Evolutionary conservation across 1,140 invertebrate genomes (phyloP).

Genomic region (Drosophila funebris): DNA sequence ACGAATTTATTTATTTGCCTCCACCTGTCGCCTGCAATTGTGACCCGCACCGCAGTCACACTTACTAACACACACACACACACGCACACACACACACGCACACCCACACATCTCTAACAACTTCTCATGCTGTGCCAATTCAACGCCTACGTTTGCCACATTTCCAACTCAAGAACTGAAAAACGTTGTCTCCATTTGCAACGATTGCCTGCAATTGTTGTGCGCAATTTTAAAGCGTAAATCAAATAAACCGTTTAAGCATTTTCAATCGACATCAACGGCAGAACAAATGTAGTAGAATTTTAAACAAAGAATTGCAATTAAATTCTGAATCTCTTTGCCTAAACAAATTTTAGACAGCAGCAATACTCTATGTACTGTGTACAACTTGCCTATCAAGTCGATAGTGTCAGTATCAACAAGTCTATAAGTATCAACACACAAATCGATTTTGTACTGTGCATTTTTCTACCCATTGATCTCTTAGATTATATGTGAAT

Average conservation of each 20-base stretch:
- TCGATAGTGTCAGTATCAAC: too few relatives aligned
- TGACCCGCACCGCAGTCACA: conserved; percentile 10
- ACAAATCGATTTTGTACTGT: too few relatives aligned
- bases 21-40: conserved; percentile 45
- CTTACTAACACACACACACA: not conserved
- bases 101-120: not conserved
- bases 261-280: too few relatives aligned
- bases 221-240: not conserved
- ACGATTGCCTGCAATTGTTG: not conserved
- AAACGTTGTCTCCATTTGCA: not conserved
- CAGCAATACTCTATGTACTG: too few relatives aligned
- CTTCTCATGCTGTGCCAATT: not conserved
- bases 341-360: too few relatives aligned
- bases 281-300: too few relatives aligned
- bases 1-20: conserved; percentile 46
- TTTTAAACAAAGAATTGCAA: too few relatives aligned
- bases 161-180: not conserved
- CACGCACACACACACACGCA: not conserved
- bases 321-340: too few relatives aligned
- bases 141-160: not conserved
- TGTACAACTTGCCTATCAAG: too few relatives aligned
- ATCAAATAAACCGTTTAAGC: not conserved
- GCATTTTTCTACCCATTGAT: too few relatives aligned
- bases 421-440: too few relatives aligned
- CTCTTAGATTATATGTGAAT: too few relatives aligned